Evolutionary conservation across 2,113 vertebrate species (phyloP).

Genomic region (Pongo abelii): DNA sequence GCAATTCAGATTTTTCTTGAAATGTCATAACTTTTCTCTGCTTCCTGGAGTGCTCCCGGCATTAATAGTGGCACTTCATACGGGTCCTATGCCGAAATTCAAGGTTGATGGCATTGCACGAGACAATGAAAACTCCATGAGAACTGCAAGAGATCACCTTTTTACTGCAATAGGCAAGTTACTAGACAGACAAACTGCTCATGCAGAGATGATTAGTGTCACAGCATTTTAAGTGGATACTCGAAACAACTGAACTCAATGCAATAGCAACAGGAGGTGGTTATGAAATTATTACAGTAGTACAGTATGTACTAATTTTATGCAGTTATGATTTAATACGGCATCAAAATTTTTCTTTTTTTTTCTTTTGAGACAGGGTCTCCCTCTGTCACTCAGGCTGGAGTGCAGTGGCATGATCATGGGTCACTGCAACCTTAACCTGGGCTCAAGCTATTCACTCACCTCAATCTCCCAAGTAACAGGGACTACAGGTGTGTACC

Average conservation of each 20-base stretch:
- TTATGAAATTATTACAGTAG: background rate
- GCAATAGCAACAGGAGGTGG: background rate
- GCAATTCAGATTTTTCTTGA: background rate
- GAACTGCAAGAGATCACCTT: background rate
- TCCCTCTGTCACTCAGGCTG: background rate
- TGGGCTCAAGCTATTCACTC: background rate
- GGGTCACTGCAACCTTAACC: background rate
- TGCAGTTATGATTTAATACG: background rate
- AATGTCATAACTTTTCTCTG: background rate
- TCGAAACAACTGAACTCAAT: background rate
- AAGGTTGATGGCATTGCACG: background rate
- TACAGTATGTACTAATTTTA: background rate
- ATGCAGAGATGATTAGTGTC: background rate
- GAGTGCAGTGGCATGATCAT: background rate
- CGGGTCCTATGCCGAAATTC: background rate
- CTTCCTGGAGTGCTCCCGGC: background rate
- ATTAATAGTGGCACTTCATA: background rate
- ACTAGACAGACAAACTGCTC: background rate
- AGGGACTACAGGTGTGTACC: background rate
- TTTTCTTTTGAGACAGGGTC: background rate
- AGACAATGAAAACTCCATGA: background rate
- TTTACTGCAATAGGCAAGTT: background rate
- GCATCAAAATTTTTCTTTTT: background rate
- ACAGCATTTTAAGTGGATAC: background rate
- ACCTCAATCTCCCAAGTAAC: background rate